Percentiles rank a stretch among this genome's conserved stretches.
Evolutionary conservation across 2,113 vertebrate genomes (phyloP).

Genomic region (Coturnix japonica): DNA sequence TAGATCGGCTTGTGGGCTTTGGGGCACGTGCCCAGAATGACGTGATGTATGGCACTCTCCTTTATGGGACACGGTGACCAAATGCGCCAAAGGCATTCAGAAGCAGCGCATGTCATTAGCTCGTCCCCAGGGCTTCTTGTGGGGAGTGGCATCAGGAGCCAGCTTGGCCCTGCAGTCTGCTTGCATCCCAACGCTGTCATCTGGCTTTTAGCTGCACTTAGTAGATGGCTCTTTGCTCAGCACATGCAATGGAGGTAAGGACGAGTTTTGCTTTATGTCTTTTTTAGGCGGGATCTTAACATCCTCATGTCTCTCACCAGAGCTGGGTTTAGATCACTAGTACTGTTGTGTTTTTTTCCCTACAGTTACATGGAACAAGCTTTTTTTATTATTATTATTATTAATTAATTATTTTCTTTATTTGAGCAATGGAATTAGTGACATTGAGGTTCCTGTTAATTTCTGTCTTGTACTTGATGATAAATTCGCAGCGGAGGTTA

Average conservation of each 20-base stretch:
- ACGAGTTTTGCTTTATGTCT: not conserved
- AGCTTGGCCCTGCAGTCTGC: accelerated
- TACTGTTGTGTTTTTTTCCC: not conserved
- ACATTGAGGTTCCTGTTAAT: not conserved
- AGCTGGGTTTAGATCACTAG: not conserved
- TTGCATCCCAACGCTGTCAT: accelerated
- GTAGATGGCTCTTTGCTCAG: not conserved
- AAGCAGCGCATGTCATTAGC: accelerated
- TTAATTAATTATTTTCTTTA: not conserved
- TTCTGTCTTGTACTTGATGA: not conserved
- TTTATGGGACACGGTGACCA: not conserved
- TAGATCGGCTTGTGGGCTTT: not conserved
- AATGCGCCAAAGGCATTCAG: not conserved
- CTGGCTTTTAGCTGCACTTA: accelerated
- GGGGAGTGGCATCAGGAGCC: not conserved
- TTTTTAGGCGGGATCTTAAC: not conserved
- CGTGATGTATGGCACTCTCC: not conserved
- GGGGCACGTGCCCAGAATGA: not conserved
- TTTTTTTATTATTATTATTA: no score
- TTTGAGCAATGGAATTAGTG: not conserved
- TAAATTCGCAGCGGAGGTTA: not conserved
- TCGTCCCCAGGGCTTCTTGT: not conserved
- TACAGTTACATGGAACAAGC: not conserved
- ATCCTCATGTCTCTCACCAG: not conserved
- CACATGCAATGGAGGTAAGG: not conserved